Conservation (phyloP, 2,888 invertebrate genomes). For the Tethea ocularis region DNA sequence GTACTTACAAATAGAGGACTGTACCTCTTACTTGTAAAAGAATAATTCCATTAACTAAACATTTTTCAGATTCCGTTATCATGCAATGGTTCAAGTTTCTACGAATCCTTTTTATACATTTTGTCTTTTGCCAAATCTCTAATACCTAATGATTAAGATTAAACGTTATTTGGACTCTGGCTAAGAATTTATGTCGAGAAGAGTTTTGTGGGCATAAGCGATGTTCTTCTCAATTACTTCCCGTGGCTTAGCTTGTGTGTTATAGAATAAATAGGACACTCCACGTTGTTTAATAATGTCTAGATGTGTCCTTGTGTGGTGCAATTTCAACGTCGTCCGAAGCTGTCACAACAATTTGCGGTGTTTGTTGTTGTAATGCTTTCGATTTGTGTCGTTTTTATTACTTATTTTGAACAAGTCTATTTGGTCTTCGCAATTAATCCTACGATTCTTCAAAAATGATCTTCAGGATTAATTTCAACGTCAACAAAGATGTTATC, state of each 20-base stretch:
- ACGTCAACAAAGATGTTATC: background rate
- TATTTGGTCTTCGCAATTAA: constrained; percentile 16
- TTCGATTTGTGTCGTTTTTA: constrained; percentile 24
- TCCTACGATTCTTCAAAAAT: background rate
- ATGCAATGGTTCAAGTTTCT: background rate
- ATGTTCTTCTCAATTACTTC: constrained; percentile 57
- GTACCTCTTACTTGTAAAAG: too few species aligned
- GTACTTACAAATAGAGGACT: too few species aligned
- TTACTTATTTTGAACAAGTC: constrained; percentile 15
- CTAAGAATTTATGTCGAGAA: constrained; percentile 58
- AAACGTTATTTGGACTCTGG: constrained; percentile 67
- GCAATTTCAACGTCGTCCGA: constrained; percentile 48
- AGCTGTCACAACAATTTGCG: constrained; percentile 26
- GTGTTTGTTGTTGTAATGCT: constrained; percentile 23
- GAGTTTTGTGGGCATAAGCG: constrained; percentile 63
- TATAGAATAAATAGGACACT: constrained; percentile 46
- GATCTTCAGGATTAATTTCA: background rate
- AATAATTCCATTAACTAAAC: too few species aligned
- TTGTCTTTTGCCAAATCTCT: constrained; percentile 14
- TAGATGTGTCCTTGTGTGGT: constrained; percentile 46
- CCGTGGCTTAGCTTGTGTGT: constrained; percentile 75
- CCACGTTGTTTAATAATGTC: constrained; percentile 48
- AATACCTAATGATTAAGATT: constrained; percentile 9
- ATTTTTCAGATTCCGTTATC: too few species aligned
- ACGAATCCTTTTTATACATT: constrained; percentile 9